phyloP scores from a whole-genome alignment of 2,888 invertebrate genomes.

The Candidula unifasciata region DNA sequence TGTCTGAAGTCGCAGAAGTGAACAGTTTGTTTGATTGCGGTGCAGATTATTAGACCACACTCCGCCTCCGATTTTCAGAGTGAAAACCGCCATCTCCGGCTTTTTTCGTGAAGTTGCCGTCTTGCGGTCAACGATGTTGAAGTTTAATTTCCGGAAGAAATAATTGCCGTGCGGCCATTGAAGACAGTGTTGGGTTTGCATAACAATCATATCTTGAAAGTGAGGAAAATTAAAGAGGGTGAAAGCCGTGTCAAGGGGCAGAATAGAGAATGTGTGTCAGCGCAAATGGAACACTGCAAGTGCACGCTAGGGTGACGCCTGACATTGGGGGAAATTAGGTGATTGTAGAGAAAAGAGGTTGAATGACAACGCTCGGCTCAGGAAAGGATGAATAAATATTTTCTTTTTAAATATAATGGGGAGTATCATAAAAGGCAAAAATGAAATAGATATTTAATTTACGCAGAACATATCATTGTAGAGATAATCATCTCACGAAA shows the following conservation, averaged over 20 bases:
- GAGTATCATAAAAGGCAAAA: too few species aligned
- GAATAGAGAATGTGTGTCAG: not conserved
- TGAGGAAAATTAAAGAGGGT: constrained; percentile 43
- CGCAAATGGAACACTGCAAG: not conserved
- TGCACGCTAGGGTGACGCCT: not conserved
- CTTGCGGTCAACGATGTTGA: constrained; percentile 45
- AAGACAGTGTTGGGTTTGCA: constrained; percentile 34
- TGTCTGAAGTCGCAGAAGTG: constrained; percentile 29
- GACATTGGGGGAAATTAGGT: not conserved
- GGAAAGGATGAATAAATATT: not conserved
- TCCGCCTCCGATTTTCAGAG: not conserved
- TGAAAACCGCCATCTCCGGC: constrained; percentile 10
- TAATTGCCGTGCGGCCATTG: constrained; percentile 25
- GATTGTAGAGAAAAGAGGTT: too few species aligned
- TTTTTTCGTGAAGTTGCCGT: constrained; percentile 22
- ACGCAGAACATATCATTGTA: too few species aligned
- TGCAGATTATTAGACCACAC: constrained; percentile 37
- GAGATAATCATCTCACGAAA: too few species aligned
- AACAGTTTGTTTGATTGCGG: constrained; percentile 44
- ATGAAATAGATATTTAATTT: too few species aligned
- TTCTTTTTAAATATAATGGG: too few species aligned
- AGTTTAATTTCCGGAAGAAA: constrained; percentile 48
- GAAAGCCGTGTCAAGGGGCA: constrained; percentile 34
- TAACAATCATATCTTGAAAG: constrained; percentile 37
- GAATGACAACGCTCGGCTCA: too few species aligned